Percentiles rank a stretch among this genome's conserved stretches.
Conservation (phyloP, 2,888 invertebrate genomes). For the Elysia crispata region DNA sequence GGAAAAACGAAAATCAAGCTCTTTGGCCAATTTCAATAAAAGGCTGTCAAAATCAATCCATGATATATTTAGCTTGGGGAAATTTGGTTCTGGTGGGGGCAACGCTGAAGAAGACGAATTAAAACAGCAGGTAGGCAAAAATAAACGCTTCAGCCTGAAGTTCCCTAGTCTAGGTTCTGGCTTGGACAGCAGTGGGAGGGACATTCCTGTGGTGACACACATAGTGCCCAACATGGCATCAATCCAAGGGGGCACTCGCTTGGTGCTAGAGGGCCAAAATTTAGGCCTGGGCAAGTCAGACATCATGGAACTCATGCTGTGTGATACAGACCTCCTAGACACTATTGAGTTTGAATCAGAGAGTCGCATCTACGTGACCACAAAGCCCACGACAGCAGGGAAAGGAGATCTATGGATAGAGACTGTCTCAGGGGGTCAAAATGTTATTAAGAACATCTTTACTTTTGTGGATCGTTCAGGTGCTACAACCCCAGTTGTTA, state of each 20-base stretch:
- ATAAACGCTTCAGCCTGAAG: constrained; percentile 38
- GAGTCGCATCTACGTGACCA: constrained; percentile 66
- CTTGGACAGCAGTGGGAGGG: constrained; percentile 59
- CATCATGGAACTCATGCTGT: constrained; percentile 70
- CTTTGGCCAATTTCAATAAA: constrained; percentile 68
- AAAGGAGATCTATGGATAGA: constrained; percentile 71
- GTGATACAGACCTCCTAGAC: constrained; percentile 72
- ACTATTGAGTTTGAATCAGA: constrained; percentile 72
- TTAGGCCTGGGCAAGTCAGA: constrained; percentile 72
- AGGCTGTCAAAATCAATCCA: constrained; percentile 70
- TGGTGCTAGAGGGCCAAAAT: constrained; percentile 72
- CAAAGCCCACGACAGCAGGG: constrained; percentile 68
- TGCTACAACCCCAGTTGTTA: constrained; percentile 35
- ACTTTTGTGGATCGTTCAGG: constrained; percentile 60
- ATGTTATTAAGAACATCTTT: constrained; percentile 64
- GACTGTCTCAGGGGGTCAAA: constrained; percentile 73
- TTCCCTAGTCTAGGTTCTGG: constrained; percentile 60
- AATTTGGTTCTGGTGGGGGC: constrained; percentile 52
- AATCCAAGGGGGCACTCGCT: constrained; percentile 67
- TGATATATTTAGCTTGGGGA: constrained; percentile 67
- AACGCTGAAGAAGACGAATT: constrained; percentile 55
- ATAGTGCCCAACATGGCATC: constrained; percentile 69
- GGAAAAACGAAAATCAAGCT: constrained; percentile 53
- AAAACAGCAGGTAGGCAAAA: constrained; percentile 35
- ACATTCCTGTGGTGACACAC: constrained; percentile 67